These are phyloP conservation scores for Pitta sordida DNA, from an alignment of 2,113 vertebrate species.

Conservation along the genomic window DNA sequence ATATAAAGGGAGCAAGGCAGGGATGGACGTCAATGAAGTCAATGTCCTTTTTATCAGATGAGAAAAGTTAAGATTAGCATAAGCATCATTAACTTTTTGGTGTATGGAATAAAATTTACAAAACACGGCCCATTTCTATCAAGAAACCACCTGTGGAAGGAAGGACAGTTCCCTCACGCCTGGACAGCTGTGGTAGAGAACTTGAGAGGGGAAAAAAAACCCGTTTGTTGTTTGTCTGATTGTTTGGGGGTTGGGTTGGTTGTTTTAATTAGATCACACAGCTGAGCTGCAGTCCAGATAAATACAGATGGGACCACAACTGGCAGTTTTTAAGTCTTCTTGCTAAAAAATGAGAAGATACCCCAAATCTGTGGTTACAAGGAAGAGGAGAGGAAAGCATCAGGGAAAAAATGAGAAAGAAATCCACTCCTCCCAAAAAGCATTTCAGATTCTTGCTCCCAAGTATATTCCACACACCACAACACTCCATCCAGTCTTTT, in stretches of 20 bases:
- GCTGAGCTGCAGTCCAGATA: neutral
- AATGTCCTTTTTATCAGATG: neutral
- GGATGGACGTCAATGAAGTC: neutral
- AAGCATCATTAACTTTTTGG: neutral
- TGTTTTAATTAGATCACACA: constrained; percentile 4
- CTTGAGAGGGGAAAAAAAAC: neutral
- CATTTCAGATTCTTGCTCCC: neutral
- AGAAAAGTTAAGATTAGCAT: neutral
- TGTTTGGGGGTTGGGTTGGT: neutral
- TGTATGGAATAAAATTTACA: neutral
- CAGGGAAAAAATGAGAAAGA: neutral
- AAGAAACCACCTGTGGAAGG: neutral
- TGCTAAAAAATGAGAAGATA: neutral
- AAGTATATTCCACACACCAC: neutral
- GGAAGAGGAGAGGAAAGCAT: neutral
- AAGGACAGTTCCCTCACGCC: neutral
- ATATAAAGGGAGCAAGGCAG: neutral
- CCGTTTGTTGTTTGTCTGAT: neutral
- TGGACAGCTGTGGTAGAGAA: neutral
- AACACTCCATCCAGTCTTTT: neutral
- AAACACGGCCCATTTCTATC: neutral
- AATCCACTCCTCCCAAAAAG: neutral
- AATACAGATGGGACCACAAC: constrained; percentile 1
- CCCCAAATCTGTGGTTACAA: neutral
- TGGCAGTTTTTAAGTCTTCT: neutral